phyloP scores from a whole-genome alignment of 2,797 vertebrate genomes.

The Acanthurus tractus region DNA sequence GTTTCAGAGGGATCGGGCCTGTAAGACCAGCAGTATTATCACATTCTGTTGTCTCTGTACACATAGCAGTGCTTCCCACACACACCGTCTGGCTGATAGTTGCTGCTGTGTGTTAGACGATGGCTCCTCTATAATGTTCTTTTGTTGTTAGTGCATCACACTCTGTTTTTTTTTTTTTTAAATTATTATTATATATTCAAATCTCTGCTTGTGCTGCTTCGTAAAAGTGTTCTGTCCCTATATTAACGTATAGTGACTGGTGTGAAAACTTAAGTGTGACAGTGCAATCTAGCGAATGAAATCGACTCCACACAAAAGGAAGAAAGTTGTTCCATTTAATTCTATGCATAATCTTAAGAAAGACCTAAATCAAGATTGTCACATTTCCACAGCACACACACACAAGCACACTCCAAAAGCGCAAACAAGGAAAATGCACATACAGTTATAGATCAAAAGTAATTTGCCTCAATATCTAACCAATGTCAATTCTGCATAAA shows the following conservation, averaged over 20 bases:
- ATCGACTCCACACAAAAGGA: slow-evolving; percentile 69
- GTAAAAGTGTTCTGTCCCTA: not conserved
- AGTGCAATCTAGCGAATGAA: slow-evolving; percentile 44
- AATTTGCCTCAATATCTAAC: slow-evolving; percentile 83
- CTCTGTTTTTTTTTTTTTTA: not conserved
- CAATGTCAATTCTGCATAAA: slow-evolving; percentile 85
- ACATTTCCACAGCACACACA: slow-evolving; percentile 89
- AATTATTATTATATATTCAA: not conserved
- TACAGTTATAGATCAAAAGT: slow-evolving; percentile 81
- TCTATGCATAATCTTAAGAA: slow-evolving; percentile 87
- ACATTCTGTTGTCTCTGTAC: slow-evolving; percentile 84
- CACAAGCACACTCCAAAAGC: slow-evolving; percentile 83
- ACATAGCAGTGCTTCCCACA: slow-evolving; percentile 71
- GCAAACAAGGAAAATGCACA: slow-evolving; percentile 82
- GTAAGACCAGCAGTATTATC: slow-evolving; percentile 77
- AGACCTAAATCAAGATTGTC: slow-evolving; percentile 91
- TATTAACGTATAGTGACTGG: not conserved
- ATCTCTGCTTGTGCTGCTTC: not conserved
- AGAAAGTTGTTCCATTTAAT: slow-evolving; percentile 88
- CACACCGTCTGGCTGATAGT: slow-evolving; percentile 45
- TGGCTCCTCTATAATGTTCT: slow-evolving; percentile 33
- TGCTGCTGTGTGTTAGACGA: slow-evolving; percentile 58
- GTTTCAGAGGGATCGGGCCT: slow-evolving; percentile 67
- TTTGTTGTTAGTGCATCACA: slow-evolving; percentile 7
- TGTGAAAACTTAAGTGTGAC: not conserved